A percentile compares a stretch with the other conserved stretches of the same genome.
These are phyloP conservation scores for Cecidostiba fungosa DNA, from an alignment of 2,888 invertebrate species.

Conservation along the genomic window DNA sequence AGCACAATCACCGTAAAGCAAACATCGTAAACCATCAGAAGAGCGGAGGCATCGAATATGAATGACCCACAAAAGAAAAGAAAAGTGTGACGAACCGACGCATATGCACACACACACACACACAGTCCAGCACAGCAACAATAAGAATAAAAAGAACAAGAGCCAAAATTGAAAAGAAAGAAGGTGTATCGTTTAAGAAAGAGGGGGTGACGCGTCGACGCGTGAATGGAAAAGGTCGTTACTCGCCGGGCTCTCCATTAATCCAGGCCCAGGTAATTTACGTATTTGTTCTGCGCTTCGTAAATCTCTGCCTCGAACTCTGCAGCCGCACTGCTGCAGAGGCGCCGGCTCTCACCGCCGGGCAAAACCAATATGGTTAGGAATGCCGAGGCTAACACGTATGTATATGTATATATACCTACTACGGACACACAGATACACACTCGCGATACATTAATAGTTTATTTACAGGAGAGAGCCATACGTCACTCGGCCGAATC, in stretches of 20 bases:
- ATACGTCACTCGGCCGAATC: constrained; percentile 76
- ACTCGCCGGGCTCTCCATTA: constrained; percentile 69
- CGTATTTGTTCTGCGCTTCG: constrained; percentile 79
- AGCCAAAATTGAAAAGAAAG: constrained; percentile 47
- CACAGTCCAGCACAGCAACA: neutral
- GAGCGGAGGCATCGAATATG: constrained; percentile 4
- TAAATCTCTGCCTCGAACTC: constrained; percentile 71
- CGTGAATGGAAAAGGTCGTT: constrained; percentile 58
- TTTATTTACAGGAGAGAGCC: constrained; percentile 77
- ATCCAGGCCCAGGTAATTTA: constrained; percentile 76
- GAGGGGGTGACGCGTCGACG: constrained; percentile 57
- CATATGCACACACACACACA: neutral
- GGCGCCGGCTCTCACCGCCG: constrained; percentile 66
- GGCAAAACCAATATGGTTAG: constrained; percentile 79
- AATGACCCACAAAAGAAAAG: constrained; percentile 20
- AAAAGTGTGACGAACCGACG: constrained; percentile 6
- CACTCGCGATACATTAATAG: constrained; percentile 79
- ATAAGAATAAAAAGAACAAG: constrained; percentile 17
- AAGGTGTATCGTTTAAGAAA: constrained; percentile 12
- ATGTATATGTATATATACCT: constrained; percentile 61
- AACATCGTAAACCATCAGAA: constrained; percentile 9
- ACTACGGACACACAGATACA: constrained; percentile 66
- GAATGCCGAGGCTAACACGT: constrained; percentile 77
- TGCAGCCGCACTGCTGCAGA: constrained; percentile 29
- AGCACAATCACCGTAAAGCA: neutral